phyloP scores from a whole-genome alignment of 2,797 vertebrate species.

The Enteromius viviparus region DNA sequence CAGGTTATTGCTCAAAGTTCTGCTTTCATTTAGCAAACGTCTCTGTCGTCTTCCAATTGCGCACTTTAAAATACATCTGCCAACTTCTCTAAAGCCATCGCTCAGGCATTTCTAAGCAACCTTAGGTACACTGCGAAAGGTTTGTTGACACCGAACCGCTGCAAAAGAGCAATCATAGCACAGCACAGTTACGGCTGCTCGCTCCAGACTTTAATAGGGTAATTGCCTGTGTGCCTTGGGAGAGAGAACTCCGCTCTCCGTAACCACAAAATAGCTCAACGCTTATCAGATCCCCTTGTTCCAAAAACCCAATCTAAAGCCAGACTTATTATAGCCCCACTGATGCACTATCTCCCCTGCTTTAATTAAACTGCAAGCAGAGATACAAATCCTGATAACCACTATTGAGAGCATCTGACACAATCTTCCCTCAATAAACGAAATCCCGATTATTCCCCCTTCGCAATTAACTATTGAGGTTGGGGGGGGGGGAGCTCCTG shows the following conservation, averaged over 20 bases:
- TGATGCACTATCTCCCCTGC: slow-evolving; percentile 54
- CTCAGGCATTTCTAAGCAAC: background rate
- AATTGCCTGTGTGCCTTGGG: slow-evolving; percentile 52
- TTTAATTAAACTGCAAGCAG: slow-evolving; percentile 58
- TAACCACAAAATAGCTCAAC: slow-evolving; percentile 54
- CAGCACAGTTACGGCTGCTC: slow-evolving; percentile 22
- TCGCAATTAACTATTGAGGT: slow-evolving; percentile 51
- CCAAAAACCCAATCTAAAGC: slow-evolving; percentile 42
- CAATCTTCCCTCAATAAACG: slow-evolving; percentile 42
- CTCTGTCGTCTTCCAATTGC: background rate
- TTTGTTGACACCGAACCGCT: slow-evolving; percentile 45
- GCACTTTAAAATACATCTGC: slow-evolving; percentile 3
- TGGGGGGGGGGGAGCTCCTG: slow-evolving; percentile 26
- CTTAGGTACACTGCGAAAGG: background rate
- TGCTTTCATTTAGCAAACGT: slow-evolving; percentile 1
- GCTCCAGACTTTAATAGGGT: slow-evolving; percentile 50
- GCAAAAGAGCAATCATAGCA: slow-evolving; percentile 44
- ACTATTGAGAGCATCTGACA: slow-evolving; percentile 50
- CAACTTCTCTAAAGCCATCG: slow-evolving; percentile 3
- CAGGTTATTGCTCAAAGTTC: slow-evolving; percentile 27
- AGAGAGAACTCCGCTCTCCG: slow-evolving; percentile 27
- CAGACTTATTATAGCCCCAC: slow-evolving; percentile 46
- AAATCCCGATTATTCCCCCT: slow-evolving; percentile 45
- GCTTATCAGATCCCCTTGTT: slow-evolving; percentile 48
- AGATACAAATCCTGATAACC: slow-evolving; percentile 51